Evolutionary conservation across 1,140 invertebrate genomes (phyloP).

Genomic region (Drosophila lacteicornis): DNA sequence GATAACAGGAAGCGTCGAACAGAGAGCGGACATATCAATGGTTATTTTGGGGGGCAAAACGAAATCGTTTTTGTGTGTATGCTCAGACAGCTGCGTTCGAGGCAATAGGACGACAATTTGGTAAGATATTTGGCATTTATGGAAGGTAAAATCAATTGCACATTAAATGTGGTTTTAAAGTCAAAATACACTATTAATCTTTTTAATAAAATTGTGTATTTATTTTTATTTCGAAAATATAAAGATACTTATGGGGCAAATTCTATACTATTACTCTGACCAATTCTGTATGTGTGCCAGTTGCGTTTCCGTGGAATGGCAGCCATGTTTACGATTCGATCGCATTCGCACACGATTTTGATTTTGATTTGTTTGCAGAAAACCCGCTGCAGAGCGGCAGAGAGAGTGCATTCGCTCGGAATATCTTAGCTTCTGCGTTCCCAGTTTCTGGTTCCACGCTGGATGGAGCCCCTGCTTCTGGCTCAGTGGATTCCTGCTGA

Average conservation of each 20-base stretch:
- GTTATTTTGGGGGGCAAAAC: constrained; percentile 74
- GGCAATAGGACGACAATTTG: neutral
- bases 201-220: too few species aligned
- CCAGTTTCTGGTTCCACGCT: constrained; percentile 13
- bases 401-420: constrained; percentile 74
- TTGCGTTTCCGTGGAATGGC: constrained; percentile 66
- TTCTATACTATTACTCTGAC: neutral
- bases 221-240: neutral
- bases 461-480: constrained; percentile 28
- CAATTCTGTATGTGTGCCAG: constrained; percentile 45
- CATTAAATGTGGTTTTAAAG: too few species aligned
- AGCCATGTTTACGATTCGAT: constrained; percentile 71
- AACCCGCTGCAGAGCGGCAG: constrained; percentile 54
- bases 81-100: neutral
- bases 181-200: too few species aligned
- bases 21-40: constrained; percentile 67
- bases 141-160: too few species aligned
- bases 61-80: constrained; percentile 69
- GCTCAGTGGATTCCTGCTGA: constrained; percentile 63
- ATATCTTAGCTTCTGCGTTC: constrained; percentile 72
- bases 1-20: constrained; percentile 33
- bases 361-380: constrained; percentile 81
- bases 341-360: constrained; percentile 79
- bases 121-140: neutral
- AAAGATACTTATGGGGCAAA: too few species aligned